These are phyloP conservation scores for Dynastes tityus DNA, from an alignment of 2,888 invertebrate genomes.

Conservation along the genomic window DNA sequence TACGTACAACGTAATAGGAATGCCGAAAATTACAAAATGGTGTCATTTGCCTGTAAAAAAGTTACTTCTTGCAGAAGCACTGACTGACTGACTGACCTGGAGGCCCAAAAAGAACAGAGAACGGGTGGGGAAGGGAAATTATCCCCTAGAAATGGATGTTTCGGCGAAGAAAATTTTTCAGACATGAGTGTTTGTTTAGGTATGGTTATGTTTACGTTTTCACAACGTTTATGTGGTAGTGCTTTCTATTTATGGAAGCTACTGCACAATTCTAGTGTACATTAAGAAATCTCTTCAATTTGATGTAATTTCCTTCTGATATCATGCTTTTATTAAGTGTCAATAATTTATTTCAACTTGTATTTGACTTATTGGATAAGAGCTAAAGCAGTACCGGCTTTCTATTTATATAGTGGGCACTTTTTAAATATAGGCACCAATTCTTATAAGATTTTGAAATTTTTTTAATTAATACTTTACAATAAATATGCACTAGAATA, in stretches of 20 bases:
- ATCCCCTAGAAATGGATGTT: conserved; percentile 57
- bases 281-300: background rate
- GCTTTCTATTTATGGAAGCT: background rate
- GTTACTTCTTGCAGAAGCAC: conserved; percentile 46
- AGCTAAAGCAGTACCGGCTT: too few species aligned
- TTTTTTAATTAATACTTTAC: too few species aligned
- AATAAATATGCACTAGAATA: too few species aligned
- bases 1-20: background rate
- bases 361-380: too few species aligned
- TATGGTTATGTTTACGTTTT: conserved; percentile 54
- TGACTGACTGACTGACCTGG: conserved; percentile 63
- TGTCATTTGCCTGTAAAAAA: conserved; percentile 41
- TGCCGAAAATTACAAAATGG: conserved; percentile 26
- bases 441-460: too few species aligned
- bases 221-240: conserved; percentile 18
- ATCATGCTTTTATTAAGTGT: background rate
- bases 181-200: conserved; percentile 69
- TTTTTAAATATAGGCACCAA: too few species aligned
- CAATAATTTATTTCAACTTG: too few species aligned
- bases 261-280: background rate
- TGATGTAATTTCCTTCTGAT: background rate
- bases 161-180: conserved; percentile 57
- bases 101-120: conserved; percentile 59
- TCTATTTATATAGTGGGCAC: too few species aligned
- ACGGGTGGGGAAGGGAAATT: conserved; percentile 65